Evolutionary conservation across 2,113 vertebrate species (phyloP), one percentile per base, ranked within the genome.

Genomic region (Corythaixoides concolor): DNA sequence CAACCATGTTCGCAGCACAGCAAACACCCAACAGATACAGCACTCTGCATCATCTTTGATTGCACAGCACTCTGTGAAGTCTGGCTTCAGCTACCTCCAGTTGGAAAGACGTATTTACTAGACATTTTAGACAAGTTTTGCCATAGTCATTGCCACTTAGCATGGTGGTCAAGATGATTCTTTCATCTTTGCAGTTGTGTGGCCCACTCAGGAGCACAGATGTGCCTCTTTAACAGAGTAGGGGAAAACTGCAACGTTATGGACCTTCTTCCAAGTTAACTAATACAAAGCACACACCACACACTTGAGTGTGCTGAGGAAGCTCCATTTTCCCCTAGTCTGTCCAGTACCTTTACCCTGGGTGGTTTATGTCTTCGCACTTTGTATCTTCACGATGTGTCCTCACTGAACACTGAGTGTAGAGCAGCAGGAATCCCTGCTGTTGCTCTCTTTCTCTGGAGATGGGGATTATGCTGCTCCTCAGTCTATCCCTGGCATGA

Each of bases 1-100:
- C n/a, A 92, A 30, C 69, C 0, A 0, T 4, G 7, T 9, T 78
- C 3, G 3, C 69, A 81, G 20, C 28, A 50, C 1, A 30, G 49
- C 32, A 43, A 56, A 56, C 27, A 45, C 11, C 20, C 27, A 14
- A 3, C 0, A n/a, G 64, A 52, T 37, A 50, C 45, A 77, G 32
- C 47, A 30, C 5, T 37, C 39, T 43, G 58, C 55, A 32, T n/a
- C 26, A 8, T 15, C 62, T 70, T 9, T 33, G 24, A n/a, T 24
- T 70, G 32, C 52, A 21, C 22, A 30, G 52, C 19, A 33, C n/a
- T 37, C 30, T 32, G 21, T 32, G 21, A 53, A 59, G 45, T 70
- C 63, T 45, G 64, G 32, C 11, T 91, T 75, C 49, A 56, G 4
- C 12, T 45, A 32, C 17, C 52, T 59, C 22, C 33, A 30, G 10